Conservation (phyloP, 2,113 vertebrate genomes). For the Macrotis lagotis region DNA sequence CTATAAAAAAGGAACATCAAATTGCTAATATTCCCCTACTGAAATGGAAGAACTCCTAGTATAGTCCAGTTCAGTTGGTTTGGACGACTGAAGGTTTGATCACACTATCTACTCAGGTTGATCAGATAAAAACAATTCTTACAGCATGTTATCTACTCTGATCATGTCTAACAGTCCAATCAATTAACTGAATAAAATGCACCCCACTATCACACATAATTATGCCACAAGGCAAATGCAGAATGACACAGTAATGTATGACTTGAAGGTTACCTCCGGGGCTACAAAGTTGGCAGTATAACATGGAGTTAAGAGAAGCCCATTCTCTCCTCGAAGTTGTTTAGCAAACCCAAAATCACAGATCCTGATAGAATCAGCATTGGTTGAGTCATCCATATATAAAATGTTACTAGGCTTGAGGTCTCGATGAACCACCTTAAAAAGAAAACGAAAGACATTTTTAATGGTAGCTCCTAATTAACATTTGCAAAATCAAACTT, state of each 20-base stretch:
- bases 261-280: conserved; percentile 90
- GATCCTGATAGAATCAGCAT: conserved; percentile 97
- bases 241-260: neutral
- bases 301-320: conserved; percentile 95
- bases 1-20: too few relatives aligned
- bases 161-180: conserved; percentile 22
- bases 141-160: neutral
- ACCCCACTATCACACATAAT: neutral
- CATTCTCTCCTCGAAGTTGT: conserved; percentile 95
- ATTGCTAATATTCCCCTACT: neutral
- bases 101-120: conserved; percentile 47
- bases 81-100: conserved; percentile 39
- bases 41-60: neutral
- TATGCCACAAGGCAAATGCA: conserved; percentile 22
- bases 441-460: conserved; percentile 43
- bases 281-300: conserved; percentile 99
- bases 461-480: conserved; percentile 27
- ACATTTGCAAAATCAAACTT: conserved; percentile 26
- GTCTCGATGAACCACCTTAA: conserved; percentile 96
- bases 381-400: conserved; percentile 96
- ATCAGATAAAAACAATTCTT: conserved; percentile 19
- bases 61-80: neutral
- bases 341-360: conserved; percentile 99
- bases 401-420: conserved; percentile 99
- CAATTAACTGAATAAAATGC: conserved; percentile 22